Base-by-base conservation (phyloP, 2,113 vertebrate genomes). In the Laticauda laticaudata region DNA sequence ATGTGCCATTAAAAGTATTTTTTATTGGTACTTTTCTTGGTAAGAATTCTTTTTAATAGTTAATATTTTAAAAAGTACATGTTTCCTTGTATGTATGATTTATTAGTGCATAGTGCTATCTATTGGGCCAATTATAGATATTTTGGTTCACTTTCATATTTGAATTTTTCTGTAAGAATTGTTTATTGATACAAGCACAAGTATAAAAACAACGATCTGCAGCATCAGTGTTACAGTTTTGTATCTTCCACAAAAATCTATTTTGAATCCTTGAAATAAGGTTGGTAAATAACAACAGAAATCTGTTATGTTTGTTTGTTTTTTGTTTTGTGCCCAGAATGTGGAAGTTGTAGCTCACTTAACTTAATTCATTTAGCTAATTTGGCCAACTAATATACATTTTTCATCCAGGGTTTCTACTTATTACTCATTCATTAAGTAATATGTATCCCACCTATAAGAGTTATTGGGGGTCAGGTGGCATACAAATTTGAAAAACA, bases 1-100 rank as follows among this genome's bases (percentile, higher is more conserved):
- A 99, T 0, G 99, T 99, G 94, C 99, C 99, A 94, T 92, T 99
- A 95, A 98, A 99, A 95, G 98, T 99, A 91, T 99, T 99, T 97
- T 99, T 99, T 98, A 95, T 99, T 85, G 99, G 99, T 89, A 99
- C 99, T 89, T 99, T 99, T 96, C 96, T 99, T 93, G 99, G 99
- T 99, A 98, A 99, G 98, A 90, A 15, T 55, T 95, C 24, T 95
- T 39, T 54, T 69, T 95, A 4, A 12, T 53, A 24, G 87, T 69
- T 24, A 87, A 0, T 0, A 2, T 3, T 88, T 92, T 45, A 43
- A 59, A 69, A 75, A 43, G 51, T 18, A 55, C 6, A 3, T n/a
- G 18, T 48, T 1, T 21, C 10, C 39, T 1, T 26, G 1, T 54
- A 39, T 89, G 0, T 0, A n/a, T 0, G n/a, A 0, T 53, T 91